These are phyloP conservation scores for Apogon talboti DNA, from an alignment of 2,797 vertebrate genomes.

Conservation along the genomic window DNA sequence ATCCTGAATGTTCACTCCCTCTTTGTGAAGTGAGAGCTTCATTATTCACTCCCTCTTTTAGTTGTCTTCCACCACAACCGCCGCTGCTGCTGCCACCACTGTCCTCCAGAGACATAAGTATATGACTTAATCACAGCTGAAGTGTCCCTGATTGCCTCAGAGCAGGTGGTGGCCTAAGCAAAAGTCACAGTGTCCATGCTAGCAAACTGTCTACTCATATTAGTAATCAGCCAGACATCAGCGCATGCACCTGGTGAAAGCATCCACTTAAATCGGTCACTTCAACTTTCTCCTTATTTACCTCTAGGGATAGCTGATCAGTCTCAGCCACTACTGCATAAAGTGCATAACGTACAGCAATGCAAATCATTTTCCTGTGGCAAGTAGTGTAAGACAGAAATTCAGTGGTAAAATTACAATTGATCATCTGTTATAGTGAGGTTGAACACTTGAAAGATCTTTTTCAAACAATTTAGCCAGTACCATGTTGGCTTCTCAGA, in stretches of 20 bases:
- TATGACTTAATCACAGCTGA: constrained; percentile 80
- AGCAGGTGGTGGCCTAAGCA: constrained; percentile 55
- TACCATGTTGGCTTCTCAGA: too few relatives aligned
- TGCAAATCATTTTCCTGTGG: too few relatives aligned
- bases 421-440: too few relatives aligned
- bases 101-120: constrained; percentile 63
- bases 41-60: constrained; percentile 56
- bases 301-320: too few relatives aligned
- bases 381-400: too few relatives aligned
- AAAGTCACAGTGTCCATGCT: constrained; percentile 46
- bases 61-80: constrained; percentile 18
- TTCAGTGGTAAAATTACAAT: too few relatives aligned
- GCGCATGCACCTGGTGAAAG: constrained; percentile 6
- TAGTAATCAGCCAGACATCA: constrained; percentile 41
- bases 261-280: not conserved
- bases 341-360: too few relatives aligned
- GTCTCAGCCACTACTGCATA: too few relatives aligned
- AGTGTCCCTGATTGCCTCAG: constrained; percentile 68
- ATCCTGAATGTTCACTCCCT: constrained; percentile 61
- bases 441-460: too few relatives aligned
- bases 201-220: constrained; percentile 48
- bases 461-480: too few relatives aligned
- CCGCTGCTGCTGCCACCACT: constrained; percentile 19
- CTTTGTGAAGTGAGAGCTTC: constrained; percentile 62
- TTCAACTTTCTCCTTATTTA: not conserved